phyloP scores from a whole-genome alignment of 2,888 invertebrate species.

The Pollenia amentaria region DNA sequence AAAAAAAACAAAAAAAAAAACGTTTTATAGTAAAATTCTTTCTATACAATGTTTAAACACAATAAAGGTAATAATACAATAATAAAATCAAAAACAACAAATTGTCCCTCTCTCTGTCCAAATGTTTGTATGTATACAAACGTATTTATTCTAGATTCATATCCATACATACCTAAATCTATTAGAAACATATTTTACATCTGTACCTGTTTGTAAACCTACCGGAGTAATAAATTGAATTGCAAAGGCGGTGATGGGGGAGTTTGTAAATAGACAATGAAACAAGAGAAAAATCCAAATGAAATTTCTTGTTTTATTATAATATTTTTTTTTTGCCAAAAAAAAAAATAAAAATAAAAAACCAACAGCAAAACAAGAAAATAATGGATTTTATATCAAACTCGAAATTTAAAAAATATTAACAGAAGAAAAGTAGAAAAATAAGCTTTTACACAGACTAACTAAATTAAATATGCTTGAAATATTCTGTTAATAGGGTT shows the following conservation, averaged over 20 bases:
- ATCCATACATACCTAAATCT: too few relatives aligned
- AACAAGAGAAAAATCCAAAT: conserved; percentile 17
- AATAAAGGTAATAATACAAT: conserved; percentile 13
- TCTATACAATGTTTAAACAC: not conserved
- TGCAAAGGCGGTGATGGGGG: conserved; percentile 2
- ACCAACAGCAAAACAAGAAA: not conserved
- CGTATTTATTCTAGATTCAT: too few relatives aligned
- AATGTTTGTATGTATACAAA: too few relatives aligned
- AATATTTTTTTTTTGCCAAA: not conserved
- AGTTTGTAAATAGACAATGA: conserved; percentile 17
- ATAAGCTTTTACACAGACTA: not conserved
- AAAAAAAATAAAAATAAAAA: too few relatives aligned
- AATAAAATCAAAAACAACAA: not conserved
- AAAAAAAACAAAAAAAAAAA: not conserved
- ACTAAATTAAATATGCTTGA: not conserved
- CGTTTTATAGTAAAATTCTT: not conserved
- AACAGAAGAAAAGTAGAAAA: not conserved
- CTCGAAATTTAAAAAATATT: conserved; percentile 22
- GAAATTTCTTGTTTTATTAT: not conserved
- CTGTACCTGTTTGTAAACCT: not conserved
- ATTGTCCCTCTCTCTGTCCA: not conserved
- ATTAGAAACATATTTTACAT: conserved; percentile 16
- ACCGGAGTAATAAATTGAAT: conserved; percentile 35
- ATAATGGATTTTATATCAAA: conserved; percentile 43
- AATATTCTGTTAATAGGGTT: not conserved